Conservation (phyloP, 2,797 vertebrate species). For the Xenops minutus region DNA sequence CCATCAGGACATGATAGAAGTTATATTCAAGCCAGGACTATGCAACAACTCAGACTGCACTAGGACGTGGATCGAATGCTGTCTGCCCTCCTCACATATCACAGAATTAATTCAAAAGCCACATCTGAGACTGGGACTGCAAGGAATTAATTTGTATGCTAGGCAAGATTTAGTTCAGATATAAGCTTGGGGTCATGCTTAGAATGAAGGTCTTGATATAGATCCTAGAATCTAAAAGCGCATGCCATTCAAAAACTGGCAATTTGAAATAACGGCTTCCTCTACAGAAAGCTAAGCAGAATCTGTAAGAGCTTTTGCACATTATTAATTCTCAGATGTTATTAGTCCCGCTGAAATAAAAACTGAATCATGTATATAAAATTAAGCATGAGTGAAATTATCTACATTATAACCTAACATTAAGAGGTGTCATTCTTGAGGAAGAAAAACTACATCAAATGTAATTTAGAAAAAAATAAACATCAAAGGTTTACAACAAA, state of each 20-base stretch:
- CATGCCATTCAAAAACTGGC: neutral
- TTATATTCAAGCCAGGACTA: neutral
- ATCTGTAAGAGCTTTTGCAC: neutral
- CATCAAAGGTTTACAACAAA: neutral
- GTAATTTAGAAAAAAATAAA: neutral
- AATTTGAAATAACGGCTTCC: neutral
- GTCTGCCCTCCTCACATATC: neutral
- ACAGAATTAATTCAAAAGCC: neutral
- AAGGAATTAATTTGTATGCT: neutral
- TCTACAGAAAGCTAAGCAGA: neutral
- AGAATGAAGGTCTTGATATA: neutral
- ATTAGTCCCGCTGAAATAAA: neutral
- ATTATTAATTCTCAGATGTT: neutral
- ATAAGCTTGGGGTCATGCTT: neutral
- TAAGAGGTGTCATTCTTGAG: neutral
- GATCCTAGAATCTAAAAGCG: neutral
- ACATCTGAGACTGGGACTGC: neutral
- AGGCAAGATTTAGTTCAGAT: neutral
- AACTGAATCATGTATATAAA: neutral
- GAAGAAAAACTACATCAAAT: neutral
- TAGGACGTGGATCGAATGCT: neutral
- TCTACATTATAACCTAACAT: neutral
- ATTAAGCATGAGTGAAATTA: neutral
- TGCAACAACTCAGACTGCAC: neutral
- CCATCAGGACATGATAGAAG: neutral